Evolutionary conservation across 2,113 vertebrate genomes (phyloP), one percentile per base, ranked within the genome.

Genomic region (Herpailurus yagouaroundi): DNA sequence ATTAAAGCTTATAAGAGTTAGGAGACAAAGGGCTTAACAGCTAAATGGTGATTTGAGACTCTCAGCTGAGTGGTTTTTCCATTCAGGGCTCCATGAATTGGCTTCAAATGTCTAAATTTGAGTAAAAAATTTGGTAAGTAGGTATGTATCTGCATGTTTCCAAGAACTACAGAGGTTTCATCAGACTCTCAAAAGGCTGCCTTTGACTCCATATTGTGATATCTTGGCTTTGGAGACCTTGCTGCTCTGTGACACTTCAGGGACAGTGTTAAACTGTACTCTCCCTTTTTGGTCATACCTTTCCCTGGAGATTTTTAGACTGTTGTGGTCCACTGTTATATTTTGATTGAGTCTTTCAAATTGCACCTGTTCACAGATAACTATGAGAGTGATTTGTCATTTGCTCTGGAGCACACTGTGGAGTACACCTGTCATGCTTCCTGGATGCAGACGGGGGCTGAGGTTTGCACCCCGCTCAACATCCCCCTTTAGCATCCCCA

Each of bases 91-190:
- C 25, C 33, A 4, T 90, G 52, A 88, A 64, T 79, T 95, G 45
- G 11, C 23, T 93, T 68, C 82, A 88, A 6, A 74, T 15, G 69
- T 86, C 57, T 84, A 41, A 81, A 66, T 95, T 4, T 60, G 68
- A 95, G 21, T 77, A 64, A 18, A 55, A 57, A 87, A 66, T 73
- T 95, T 91, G 89, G 31, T 60, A 6, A 31, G 19, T 77, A 4
- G 14, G 36, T 45, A 38, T 27, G 6, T 48, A 80, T 25, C 11
- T 66, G 19, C 27, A 6, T 77, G 76, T 85, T 84, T 93, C 81
- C 88, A 45, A 92, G 52, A 92, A 38, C 73, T 68, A 79, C 50
- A 79, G n/a, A 68, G 41, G 74, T 96, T 96, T 95, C 63, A 21
- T 64, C 31, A 57, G 60, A 82, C 29, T 88, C 52, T 48, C 52